These are phyloP conservation scores for Pseudolycoriella hygida DNA, from an alignment of 2,888 invertebrate genomes.

Conservation along the genomic window DNA sequence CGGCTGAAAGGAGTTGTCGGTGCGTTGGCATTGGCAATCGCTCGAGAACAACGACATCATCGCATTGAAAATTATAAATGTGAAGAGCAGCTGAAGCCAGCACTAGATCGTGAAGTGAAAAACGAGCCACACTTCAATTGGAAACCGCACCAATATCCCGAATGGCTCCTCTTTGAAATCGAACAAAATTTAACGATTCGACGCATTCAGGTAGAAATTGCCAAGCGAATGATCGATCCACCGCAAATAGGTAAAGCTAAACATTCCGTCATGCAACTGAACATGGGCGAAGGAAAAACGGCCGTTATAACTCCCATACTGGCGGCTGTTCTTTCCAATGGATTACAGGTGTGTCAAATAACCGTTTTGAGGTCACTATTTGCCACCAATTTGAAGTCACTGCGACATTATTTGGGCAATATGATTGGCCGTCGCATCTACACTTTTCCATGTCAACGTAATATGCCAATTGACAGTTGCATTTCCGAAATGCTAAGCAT, in stretches of 20 bases:
- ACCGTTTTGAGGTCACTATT: conserved; percentile 3
- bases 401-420: conserved; percentile 1
- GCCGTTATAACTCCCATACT: conserved; percentile 1
- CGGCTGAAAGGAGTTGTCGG: neutral
- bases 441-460: conserved; percentile 1
- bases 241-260: neutral
- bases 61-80: neutral
- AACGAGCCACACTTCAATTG: conserved; percentile 3
- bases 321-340: neutral
- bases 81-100: neutral
- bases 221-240: conserved; percentile 3
- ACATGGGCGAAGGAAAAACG: conserved; percentile 6
- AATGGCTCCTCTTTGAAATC: conserved; percentile 4
- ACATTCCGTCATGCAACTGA: conserved; percentile 3
- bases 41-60: neutral
- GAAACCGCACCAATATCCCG: neutral
- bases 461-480: neutral
- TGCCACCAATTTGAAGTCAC: conserved; percentile 1
- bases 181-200: conserved; percentile 4
- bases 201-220: conserved; percentile 3
- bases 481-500: neutral
- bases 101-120: neutral
- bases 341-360: neutral
- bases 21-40: neutral
- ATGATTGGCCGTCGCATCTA: neutral